Conservation (phyloP, 2,888 invertebrate species). For the Neoascia interrupta region DNA sequence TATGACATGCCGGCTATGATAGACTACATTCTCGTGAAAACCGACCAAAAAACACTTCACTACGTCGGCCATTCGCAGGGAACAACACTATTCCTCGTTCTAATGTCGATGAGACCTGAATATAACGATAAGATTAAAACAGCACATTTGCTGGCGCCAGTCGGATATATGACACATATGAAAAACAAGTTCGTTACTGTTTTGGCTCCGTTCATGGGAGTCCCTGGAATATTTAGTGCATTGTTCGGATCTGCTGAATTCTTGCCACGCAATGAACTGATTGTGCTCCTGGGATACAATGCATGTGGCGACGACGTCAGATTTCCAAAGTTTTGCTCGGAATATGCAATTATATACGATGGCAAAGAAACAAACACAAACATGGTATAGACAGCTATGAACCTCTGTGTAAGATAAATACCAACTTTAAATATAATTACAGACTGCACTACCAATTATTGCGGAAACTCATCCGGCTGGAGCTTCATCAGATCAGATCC, state of each 20-base stretch:
- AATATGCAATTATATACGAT: no score
- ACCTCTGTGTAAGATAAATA: no score
- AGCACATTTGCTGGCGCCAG: constrained; percentile 75
- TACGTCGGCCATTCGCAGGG: constrained; percentile 77
- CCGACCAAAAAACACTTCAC: constrained; percentile 72
- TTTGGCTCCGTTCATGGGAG: constrained; percentile 77
- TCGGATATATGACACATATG: constrained; percentile 81
- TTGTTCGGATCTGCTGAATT: constrained; percentile 81
- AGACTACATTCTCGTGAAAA: constrained; percentile 73
- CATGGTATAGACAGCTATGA: constrained; percentile 62
- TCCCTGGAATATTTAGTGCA: constrained; percentile 67
- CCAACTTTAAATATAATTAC: no score
- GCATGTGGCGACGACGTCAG: constrained; percentile 77
- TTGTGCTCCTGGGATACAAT: constrained; percentile 79
- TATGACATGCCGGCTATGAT: constrained; percentile 80
- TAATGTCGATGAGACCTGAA: constrained; percentile 73
- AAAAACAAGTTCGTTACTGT: constrained; percentile 76
- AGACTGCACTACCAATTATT: no score
- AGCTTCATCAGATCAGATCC: constrained; percentile 74
- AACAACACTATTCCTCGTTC: constrained; percentile 71
- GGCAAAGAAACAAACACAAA: constrained; percentile 74
- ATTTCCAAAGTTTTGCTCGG: constrained; percentile 80
- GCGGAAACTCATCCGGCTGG: constrained; percentile 75
- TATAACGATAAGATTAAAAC: constrained; percentile 75
- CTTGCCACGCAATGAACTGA: constrained; percentile 81